These are phyloP conservation scores for Xiphophorus couchianus DNA, from an alignment of 2,113 vertebrate genomes.

Conservation along the genomic window DNA sequence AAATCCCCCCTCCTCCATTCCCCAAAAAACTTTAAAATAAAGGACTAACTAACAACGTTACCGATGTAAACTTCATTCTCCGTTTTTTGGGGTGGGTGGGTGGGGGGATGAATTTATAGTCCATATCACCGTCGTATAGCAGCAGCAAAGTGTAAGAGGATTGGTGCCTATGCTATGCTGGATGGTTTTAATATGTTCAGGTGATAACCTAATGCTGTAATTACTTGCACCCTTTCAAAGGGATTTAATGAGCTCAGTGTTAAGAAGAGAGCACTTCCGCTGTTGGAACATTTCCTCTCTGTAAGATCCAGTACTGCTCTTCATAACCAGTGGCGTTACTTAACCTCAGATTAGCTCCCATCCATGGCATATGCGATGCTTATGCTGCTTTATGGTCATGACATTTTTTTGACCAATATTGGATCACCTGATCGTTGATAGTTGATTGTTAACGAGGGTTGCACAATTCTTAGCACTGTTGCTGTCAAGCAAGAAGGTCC, in stretches of 20 bases:
- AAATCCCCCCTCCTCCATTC: no score
- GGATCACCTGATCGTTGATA: no score
- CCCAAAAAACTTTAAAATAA: background rate
- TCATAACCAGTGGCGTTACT: conserved; percentile 14
- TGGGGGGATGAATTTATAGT: conserved; percentile 3
- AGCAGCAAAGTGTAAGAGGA: conserved; percentile 1
- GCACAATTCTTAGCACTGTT: no score
- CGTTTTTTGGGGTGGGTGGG: background rate
- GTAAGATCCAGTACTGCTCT: background rate
- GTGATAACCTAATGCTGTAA: conserved; percentile 34
- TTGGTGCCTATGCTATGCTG: conserved; percentile 16
- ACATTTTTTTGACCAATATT: no score
- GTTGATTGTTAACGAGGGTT: no score
- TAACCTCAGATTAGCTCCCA: conserved; percentile 4
- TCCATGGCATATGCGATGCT: background rate
- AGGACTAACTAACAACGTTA: background rate
- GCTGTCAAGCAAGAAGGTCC: no score
- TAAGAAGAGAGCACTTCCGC: conserved; percentile 5
- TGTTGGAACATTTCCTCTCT: conserved; percentile 4
- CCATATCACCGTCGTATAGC: conserved; percentile 4
- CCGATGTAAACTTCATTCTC: conserved; percentile 5
- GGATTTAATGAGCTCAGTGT: conserved; percentile 23
- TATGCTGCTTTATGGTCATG: no score
- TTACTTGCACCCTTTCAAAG: conserved; percentile 27
- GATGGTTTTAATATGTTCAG: conserved; percentile 24